Conservation (phyloP, 2,888 invertebrate genomes). For the Rhimphoctona megacephalus region DNA sequence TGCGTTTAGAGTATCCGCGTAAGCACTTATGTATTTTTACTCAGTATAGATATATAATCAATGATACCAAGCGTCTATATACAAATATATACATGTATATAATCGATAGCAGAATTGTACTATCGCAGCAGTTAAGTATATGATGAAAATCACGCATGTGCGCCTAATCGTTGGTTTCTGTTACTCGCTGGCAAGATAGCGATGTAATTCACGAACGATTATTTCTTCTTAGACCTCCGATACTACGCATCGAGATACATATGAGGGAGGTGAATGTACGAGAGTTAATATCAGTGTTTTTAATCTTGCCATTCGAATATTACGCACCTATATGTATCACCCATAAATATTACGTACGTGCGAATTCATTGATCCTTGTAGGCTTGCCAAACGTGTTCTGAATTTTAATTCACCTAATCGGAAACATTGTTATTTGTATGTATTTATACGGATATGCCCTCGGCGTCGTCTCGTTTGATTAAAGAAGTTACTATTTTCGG, state of each 20-base stretch:
- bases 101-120: neutral
- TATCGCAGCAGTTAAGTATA: conserved; percentile 9
- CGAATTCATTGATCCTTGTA: conserved; percentile 59
- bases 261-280: conserved; percentile 48
- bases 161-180: conserved; percentile 42
- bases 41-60: conserved; percentile 4
- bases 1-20: conserved; percentile 20
- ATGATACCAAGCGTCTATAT: neutral
- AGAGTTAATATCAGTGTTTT: conserved; percentile 49
- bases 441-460: neutral
- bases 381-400: conserved; percentile 53
- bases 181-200: conserved; percentile 10
- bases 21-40: conserved; percentile 21
- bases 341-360: conserved; percentile 23
- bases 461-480: neutral
- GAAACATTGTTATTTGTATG: neutral
- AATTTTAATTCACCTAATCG: conserved; percentile 34
- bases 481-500: neutral
- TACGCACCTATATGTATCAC: conserved; percentile 40
- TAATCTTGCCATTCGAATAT: conserved; percentile 60
- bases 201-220: conserved; percentile 33
- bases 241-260: conserved; percentile 1
- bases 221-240: neutral
- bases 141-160: conserved; percentile 27
- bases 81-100: neutral